Conservation (phyloP, 35 echinoderm and acorn worm genomes). For the Stichopus chloronotus region DNA sequence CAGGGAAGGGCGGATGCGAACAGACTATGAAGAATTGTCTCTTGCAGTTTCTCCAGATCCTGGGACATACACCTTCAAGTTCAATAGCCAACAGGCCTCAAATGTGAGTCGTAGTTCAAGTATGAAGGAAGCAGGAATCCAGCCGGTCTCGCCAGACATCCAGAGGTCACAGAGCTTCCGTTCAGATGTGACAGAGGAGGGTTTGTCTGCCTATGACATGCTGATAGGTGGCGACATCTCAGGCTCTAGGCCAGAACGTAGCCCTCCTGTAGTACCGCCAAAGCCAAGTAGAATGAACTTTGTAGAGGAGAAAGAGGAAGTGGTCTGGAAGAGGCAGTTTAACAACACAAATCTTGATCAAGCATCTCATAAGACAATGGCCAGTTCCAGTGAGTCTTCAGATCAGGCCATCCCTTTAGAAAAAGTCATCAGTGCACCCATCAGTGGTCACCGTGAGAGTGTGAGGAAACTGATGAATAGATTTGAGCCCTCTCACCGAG, state of each 20-base stretch:
- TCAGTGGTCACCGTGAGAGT: slow-evolving; percentile 11
- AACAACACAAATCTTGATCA: neutral
- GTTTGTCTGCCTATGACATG: slow-evolving; percentile 36
- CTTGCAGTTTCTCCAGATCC: slow-evolving; percentile 47
- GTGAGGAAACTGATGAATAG: neutral
- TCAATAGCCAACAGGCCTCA: neutral
- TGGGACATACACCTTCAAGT: slow-evolving; percentile 13
- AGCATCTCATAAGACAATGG: neutral
- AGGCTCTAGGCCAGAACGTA: neutral
- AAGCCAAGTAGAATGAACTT: slow-evolving; percentile 47
- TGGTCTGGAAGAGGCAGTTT: neutral
- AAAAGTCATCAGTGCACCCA: neutral
- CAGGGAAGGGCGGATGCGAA: neutral
- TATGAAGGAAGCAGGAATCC: slow-evolving; percentile 6
- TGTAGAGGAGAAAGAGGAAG: slow-evolving; percentile 1
- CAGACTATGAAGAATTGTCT: slow-evolving; percentile 46
- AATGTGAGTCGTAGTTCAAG: slow-evolving; percentile 28
- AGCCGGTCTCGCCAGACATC: neutral
- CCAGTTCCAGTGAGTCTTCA: slow-evolving; percentile 38
- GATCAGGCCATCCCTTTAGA: neutral
- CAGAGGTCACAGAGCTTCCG: slow-evolving; percentile 25
- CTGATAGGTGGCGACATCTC: slow-evolving; percentile 51
- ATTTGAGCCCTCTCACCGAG: slow-evolving; percentile 3
- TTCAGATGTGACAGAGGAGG: neutral
- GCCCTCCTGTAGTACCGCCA: neutral